These are phyloP conservation scores for Candidula unifasciata DNA, from an alignment of 2,888 invertebrate genomes.

Conservation along the genomic window DNA sequence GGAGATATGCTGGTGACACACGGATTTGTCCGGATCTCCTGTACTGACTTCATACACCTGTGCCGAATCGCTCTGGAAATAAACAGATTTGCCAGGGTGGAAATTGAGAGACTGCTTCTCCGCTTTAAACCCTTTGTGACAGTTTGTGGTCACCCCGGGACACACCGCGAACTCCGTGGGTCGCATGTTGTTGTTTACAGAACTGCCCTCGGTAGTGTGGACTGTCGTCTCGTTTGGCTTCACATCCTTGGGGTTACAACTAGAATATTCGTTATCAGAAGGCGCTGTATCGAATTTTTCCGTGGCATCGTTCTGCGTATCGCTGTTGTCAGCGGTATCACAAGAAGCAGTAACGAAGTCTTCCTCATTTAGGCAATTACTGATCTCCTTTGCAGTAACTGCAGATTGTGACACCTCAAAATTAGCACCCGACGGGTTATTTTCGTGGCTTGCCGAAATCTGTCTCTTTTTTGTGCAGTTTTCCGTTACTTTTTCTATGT, in stretches of 20 bases:
- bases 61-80: neutral
- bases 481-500: too few relatives aligned
- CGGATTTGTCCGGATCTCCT: too few relatives aligned
- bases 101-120: neutral
- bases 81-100: neutral
- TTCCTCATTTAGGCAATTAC: neutral
- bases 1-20: neutral
- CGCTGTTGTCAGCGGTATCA: neutral
- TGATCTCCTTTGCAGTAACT: neutral
- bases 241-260: neutral
- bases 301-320: neutral
- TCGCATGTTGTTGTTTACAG: constrained; percentile 13
- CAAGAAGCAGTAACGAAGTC: neutral
- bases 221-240: neutral
- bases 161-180: neutral
- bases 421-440: too few relatives aligned
- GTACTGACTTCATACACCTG: neutral
- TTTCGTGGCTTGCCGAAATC: too few relatives aligned
- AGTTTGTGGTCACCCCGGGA: neutral
- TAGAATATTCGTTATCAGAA: neutral
- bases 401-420: neutral
- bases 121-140: neutral
- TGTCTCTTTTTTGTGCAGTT: too few relatives aligned
- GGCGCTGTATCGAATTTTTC: constrained; percentile 18
- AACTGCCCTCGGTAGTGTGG: neutral